A percentile compares a stretch with the other conserved stretches of the same genome.
phyloP scores from a whole-genome alignment of 2,888 invertebrate genomes.

The Brenthis ino region DNA sequence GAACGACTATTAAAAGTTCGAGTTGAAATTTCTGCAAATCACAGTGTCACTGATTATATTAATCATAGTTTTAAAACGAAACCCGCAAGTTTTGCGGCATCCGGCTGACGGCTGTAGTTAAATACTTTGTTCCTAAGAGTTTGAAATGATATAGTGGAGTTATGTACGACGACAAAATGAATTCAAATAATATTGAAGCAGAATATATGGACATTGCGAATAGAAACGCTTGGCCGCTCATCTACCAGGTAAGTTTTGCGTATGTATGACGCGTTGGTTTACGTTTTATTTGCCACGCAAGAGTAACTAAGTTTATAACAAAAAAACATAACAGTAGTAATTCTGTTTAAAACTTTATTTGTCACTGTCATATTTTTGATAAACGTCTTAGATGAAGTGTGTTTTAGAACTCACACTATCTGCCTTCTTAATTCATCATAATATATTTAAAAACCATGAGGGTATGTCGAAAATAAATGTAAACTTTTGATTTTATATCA shows the following conservation, averaged over 20 bases:
- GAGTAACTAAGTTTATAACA: conserved; percentile 38
- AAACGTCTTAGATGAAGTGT: background rate
- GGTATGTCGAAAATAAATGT: background rate
- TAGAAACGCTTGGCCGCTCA: conserved; percentile 86
- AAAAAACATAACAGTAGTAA: conserved; percentile 19
- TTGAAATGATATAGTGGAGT: conserved; percentile 53
- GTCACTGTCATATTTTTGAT: background rate
- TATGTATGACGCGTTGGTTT: conserved; percentile 50
- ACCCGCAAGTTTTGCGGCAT: conserved; percentile 49
- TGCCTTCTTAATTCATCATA: background rate
- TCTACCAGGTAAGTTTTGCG: conserved; percentile 85
- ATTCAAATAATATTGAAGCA: conserved; percentile 80
- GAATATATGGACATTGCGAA: conserved; percentile 88
- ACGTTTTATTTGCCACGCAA: conserved; percentile 56
- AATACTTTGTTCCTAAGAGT: conserved; percentile 47
- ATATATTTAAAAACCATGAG: background rate
- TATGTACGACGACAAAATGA: conserved; percentile 54
- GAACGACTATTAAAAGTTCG: conserved; percentile 8
- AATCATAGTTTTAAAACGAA: conserved; percentile 29
- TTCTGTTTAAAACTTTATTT: conserved; percentile 4
- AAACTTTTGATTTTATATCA: background rate
- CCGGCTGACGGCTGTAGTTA: conserved; percentile 49
- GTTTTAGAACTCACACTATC: background rate
- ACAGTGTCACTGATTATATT: conserved; percentile 10
- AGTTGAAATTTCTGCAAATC: conserved; percentile 4